Conservation (phyloP, 2,797 vertebrate species). For the Florisuga fusca region DNA sequence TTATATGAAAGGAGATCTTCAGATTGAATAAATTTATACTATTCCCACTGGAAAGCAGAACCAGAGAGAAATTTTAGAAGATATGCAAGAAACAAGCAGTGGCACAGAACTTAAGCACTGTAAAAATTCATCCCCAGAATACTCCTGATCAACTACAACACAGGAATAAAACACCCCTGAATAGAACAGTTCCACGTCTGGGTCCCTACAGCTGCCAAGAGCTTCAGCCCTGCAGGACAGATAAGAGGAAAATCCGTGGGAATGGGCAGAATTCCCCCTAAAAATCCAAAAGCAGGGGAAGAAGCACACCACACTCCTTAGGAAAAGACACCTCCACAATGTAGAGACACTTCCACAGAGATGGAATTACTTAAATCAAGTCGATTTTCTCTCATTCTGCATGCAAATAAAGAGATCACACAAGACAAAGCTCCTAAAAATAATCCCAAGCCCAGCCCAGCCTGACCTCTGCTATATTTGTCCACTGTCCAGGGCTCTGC, state of each 20-base stretch:
- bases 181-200: fast-evolving
- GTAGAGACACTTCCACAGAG: fast-evolving
- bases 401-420: neutral
- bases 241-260: neutral
- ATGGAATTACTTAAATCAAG: fast-evolving
- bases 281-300: neutral
- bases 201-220: neutral
- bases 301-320: neutral
- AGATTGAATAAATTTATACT: neutral
- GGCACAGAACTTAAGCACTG: neutral
- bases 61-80: neutral
- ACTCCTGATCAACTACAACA: neutral
- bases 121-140: neutral
- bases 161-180: neutral
- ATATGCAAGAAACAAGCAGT: neutral
- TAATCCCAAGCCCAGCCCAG: neutral
- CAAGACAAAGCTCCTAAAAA: neutral
- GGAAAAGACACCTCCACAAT: neutral
- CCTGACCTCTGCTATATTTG: neutral
- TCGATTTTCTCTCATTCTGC: neutral
- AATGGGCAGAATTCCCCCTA: neutral
- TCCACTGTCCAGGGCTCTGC: neutral
- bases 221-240: neutral
- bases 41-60: neutral
- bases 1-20: neutral